A percentile compares a stretch with the other conserved stretches of the same genome.
phyloP scores from a whole-genome alignment of 2,797 vertebrate genomes.

The Austrolebias charrua region DNA sequence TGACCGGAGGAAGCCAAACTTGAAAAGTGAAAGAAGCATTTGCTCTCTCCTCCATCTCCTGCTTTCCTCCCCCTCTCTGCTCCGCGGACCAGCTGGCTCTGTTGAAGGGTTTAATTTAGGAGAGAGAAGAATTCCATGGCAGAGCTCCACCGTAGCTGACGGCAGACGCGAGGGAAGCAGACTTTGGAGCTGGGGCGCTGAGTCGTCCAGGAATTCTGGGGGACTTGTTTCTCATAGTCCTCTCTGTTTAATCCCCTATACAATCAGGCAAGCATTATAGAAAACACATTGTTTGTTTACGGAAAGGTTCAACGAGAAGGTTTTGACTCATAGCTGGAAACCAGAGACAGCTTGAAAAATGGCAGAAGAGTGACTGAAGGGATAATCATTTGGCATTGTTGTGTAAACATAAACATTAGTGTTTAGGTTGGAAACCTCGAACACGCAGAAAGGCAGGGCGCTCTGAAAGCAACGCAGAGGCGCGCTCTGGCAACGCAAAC shows the following conservation, averaged over 20 bases:
- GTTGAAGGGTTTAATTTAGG: constrained; percentile 78
- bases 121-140: constrained; percentile 77
- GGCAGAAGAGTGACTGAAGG: constrained; percentile 3
- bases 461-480: constrained; percentile 15
- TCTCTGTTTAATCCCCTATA: constrained; percentile 44
- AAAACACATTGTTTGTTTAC: constrained; percentile 39
- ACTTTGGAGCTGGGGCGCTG: constrained; percentile 49
- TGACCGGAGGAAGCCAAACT: constrained; percentile 61
- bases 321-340: constrained; percentile 18
- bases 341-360: constrained; percentile 9
- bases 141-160: constrained; percentile 67
- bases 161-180: constrained; percentile 61
- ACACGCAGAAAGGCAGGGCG: constrained; percentile 10
- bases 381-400: constrained; percentile 13
- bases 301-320: constrained; percentile 7
- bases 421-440: constrained; percentile 22
- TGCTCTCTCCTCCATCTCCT: constrained; percentile 48
- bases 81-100: constrained; percentile 68
- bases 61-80: constrained; percentile 32
- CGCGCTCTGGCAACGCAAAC: constrained; percentile 12
- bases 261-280: constrained; percentile 27
- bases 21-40: constrained; percentile 58
- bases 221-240: constrained; percentile 50
- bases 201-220: constrained; percentile 61
- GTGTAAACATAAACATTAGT: constrained; percentile 20